These are phyloP conservation scores for Sycophila texana DNA, from an alignment of 2,888 invertebrate species.

Conservation along the genomic window DNA sequence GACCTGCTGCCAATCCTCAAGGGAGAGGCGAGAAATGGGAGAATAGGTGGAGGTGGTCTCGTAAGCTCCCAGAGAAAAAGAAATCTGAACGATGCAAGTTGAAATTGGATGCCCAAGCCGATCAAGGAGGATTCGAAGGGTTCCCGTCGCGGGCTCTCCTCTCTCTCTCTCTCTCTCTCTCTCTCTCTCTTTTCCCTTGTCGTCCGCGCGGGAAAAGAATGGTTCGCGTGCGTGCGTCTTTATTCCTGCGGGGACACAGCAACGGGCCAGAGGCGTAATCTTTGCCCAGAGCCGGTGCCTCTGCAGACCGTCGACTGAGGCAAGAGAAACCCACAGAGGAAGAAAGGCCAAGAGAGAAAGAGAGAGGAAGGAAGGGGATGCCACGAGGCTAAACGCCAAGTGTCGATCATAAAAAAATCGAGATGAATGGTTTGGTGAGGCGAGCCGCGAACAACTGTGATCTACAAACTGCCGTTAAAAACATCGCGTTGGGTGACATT, in stretches of 20 bases:
- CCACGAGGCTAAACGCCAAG: not conserved
- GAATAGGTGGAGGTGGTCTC: slow-evolving; percentile 3
- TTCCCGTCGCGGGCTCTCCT: not conserved
- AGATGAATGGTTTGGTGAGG: not conserved
- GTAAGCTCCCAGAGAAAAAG: slow-evolving; percentile 46
- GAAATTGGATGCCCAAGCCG: slow-evolving; percentile 55
- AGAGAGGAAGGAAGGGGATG: not conserved
- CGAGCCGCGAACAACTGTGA: not conserved
- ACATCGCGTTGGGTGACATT: not conserved
- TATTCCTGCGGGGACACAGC: slow-evolving; percentile 9
- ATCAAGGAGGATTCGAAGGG: slow-evolving; percentile 43
- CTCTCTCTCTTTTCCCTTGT: not conserved
- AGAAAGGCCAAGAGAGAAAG: not conserved
- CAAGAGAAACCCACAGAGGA: not conserved
- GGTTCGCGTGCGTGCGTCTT: not conserved
- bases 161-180: not conserved
- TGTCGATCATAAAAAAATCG: slow-evolving; percentile 30
- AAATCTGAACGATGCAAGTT: slow-evolving; percentile 55
- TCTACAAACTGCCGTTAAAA: slow-evolving; percentile 30
- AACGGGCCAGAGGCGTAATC: slow-evolving; percentile 31
- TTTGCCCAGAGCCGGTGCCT: slow-evolving; percentile 9
- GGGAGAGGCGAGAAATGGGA: slow-evolving; percentile 30
- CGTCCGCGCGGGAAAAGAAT: not conserved
- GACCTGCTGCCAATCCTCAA: slow-evolving; percentile 25
- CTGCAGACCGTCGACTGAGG: not conserved